Percentiles rank a stretch among this genome's conserved stretches.
phyloP scores from a whole-genome alignment of 2,797 vertebrate genomes.

The Intellagama lesueurii region DNA sequence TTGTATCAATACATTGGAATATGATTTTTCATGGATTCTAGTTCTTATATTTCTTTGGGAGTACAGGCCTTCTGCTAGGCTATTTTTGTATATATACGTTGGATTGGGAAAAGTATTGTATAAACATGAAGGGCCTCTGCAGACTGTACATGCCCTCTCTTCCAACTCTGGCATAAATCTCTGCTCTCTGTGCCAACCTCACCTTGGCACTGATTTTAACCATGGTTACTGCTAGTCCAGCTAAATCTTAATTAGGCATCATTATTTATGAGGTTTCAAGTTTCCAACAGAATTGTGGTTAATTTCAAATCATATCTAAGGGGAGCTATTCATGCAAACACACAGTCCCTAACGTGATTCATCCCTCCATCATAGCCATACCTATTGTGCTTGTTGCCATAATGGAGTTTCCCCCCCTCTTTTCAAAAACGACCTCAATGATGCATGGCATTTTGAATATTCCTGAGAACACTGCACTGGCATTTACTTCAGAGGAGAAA shows the following conservation, averaged over 20 bases:
- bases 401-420: too few species aligned
- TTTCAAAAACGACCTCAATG: neutral
- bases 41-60: neutral
- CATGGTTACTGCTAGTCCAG: neutral
- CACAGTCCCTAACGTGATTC: neutral
- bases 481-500: neutral
- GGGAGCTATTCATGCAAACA: neutral
- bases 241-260: neutral
- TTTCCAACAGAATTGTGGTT: neutral
- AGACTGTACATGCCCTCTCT: neutral
- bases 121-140: neutral
- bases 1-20: neutral
- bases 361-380: neutral
- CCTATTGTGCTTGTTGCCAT: too few species aligned
- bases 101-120: too few species aligned
- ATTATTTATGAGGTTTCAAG: neutral
- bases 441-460: neutral
- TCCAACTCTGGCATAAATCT: neutral
- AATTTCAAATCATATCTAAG: neutral
- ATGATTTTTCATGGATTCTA: neutral
- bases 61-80: neutral
- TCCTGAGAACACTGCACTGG: neutral
- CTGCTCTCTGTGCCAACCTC: neutral
- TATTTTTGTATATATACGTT: neutral
- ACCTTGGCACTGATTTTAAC: neutral